Percentiles rank a stretch among this genome's conserved stretches.
Conservation (phyloP, 37 sponge, comb jelly and placozoan species). For the Geodia barretti region DNA sequence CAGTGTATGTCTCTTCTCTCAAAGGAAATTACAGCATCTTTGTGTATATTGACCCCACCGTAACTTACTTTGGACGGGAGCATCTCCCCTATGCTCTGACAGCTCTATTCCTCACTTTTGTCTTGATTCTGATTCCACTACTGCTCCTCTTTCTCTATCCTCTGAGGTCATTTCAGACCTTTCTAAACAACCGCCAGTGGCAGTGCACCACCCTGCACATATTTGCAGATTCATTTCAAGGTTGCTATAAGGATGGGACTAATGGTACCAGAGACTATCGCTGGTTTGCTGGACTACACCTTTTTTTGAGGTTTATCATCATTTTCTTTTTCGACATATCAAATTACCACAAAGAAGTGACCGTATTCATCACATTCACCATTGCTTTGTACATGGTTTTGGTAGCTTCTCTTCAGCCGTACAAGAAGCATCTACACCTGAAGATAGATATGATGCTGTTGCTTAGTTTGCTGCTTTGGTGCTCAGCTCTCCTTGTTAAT, state of each 20-base stretch:
- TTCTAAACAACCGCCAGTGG: background rate
- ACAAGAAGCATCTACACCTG: too few relatives aligned
- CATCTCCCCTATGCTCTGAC: constrained; percentile 21
- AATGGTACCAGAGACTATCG: constrained; percentile 27
- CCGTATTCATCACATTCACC: too few relatives aligned
- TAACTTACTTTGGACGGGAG: constrained; percentile 9
- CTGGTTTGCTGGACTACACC: constrained; percentile 17
- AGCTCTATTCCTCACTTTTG: constrained; percentile 9
- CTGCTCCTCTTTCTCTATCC: constrained; percentile 4
- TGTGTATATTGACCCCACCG: constrained; percentile 9
- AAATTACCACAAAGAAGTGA: too few relatives aligned
- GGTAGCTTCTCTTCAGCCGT: too few relatives aligned
- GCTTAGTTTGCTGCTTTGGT: too few relatives aligned
- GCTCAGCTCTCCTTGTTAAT: too few relatives aligned
- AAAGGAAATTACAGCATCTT: background rate
- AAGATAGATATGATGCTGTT: too few relatives aligned
- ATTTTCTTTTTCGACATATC: too few relatives aligned
- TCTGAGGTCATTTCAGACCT: background rate
- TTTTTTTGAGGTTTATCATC: background rate
- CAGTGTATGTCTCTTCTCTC: constrained; percentile 1
- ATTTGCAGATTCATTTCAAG: constrained; percentile 8
- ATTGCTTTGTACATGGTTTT: too few relatives aligned
- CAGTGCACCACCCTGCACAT: background rate
- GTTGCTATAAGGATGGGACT: constrained; percentile 35
- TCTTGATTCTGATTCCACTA: constrained; percentile 19